These are phyloP conservation scores for Drosophila albomicans DNA, from an alignment of 1,140 invertebrate genomes.

Conservation along the genomic window DNA sequence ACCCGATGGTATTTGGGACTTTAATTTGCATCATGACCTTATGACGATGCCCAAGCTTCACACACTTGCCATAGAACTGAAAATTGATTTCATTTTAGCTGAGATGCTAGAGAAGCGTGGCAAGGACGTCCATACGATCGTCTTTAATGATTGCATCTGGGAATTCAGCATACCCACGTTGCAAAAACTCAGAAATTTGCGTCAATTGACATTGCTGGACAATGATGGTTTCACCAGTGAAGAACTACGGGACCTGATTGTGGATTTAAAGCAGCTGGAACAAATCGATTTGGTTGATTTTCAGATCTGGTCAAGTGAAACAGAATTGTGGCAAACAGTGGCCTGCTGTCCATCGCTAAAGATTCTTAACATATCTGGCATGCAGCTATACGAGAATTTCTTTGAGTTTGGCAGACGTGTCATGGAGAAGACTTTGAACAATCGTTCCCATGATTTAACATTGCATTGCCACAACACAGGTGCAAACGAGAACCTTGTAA, in stretches of 20 bases:
- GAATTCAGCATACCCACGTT: neutral
- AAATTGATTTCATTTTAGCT: neutral
- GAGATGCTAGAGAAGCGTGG: neutral
- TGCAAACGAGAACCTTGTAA: neutral
- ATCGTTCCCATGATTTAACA: neutral
- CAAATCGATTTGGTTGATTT: constrained; percentile 17
- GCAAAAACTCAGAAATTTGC: neutral
- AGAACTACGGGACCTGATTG: neutral
- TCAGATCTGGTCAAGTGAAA: neutral
- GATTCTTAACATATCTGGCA: constrained; percentile 19
- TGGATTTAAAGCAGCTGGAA: neutral
- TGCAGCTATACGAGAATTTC: constrained; percentile 8
- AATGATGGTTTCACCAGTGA: constrained; percentile 4
- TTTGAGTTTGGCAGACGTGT: neutral
- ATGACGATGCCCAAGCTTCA: constrained; percentile 3
- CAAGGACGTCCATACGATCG: neutral
- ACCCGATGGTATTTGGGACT: too few relatives aligned
- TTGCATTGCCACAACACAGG: constrained; percentile 2
- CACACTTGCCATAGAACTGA: neutral
- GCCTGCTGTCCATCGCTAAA: neutral
- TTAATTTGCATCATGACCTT: neutral
- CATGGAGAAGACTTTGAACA: neutral
- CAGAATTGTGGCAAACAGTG: constrained; percentile 22
- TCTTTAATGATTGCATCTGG: constrained; percentile 22
- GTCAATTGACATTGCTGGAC: constrained; percentile 8